These are phyloP conservation scores for Variabilichromis moorii DNA, from an alignment of 2,113 vertebrate species.

Conservation along the genomic window DNA sequence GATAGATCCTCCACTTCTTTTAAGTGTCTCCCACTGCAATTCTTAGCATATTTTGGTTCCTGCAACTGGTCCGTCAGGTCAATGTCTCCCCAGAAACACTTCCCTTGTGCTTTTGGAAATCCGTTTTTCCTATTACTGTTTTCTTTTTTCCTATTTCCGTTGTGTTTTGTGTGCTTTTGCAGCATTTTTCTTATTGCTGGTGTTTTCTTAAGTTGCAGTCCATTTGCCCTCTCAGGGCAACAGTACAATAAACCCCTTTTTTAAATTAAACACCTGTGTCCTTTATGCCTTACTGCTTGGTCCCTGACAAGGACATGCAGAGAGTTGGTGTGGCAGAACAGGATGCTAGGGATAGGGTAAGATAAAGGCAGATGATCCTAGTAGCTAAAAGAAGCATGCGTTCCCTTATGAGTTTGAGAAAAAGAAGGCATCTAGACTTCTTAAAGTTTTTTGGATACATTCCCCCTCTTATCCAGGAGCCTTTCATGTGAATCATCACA, in stretches of 20 bases:
- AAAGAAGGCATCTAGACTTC: neutral
- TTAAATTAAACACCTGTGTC: neutral
- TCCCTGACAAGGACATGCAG: neutral
- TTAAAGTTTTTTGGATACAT: neutral
- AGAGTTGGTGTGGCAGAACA: neutral
- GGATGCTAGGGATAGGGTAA: neutral
- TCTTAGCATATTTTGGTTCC: neutral
- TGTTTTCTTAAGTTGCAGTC: neutral
- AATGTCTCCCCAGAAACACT: neutral
- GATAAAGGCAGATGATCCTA: neutral
- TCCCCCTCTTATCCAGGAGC: neutral
- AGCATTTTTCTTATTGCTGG: neutral
- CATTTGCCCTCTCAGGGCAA: neutral
- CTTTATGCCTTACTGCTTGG: neutral
- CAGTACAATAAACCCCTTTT: neutral
- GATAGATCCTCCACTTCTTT: neutral
- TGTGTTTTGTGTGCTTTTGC: neutral
- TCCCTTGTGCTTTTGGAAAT: neutral
- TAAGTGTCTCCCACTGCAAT: neutral
- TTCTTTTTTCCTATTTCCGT: neutral
- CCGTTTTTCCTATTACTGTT: neutral
- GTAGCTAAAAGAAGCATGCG: neutral
- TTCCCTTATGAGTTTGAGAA: neutral
- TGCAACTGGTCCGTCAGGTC: neutral
- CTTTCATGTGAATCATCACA: neutral